A percentile compares a stretch with the other conserved stretches of the same genome.
phyloP scores from a whole-genome alignment of 1,140 invertebrate genomes.

The Myzus persicae region DNA sequence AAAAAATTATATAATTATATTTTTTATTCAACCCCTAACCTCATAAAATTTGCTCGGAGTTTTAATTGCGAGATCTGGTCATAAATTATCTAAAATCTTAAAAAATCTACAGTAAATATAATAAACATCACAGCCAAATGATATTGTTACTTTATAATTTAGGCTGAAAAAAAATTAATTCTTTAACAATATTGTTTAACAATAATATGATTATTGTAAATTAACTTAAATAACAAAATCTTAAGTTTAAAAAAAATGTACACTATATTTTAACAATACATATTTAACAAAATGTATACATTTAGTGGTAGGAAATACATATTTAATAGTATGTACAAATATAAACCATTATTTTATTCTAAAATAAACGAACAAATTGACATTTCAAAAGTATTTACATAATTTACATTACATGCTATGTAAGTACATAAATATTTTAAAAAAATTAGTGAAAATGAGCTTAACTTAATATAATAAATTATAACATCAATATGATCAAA shows the following conservation, averaged over 20 bases:
- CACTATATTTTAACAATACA: neutral
- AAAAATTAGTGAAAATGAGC: neutral
- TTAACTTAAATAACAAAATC: neutral
- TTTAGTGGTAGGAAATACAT: neutral
- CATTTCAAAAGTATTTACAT: neutral
- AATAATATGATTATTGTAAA: neutral
- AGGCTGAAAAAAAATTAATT: neutral
- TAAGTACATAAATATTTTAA: neutral
- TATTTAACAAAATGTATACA: conserved; percentile 8
- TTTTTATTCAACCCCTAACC: neutral
- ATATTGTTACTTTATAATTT: neutral
- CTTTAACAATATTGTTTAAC: neutral
- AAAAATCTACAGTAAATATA: neutral
- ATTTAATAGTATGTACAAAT: neutral
- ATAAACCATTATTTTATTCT: neutral
- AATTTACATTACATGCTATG: neutral
- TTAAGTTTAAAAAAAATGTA: neutral
- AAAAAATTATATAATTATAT: neutral
- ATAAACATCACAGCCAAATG: neutral
- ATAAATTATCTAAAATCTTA: neutral
- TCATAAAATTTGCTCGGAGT: neutral
- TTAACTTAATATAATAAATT: neutral
- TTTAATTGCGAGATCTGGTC: neutral
- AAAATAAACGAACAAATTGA: neutral
- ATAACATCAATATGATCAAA: neutral